phyloP scores from a whole-genome alignment of 2,888 invertebrate species.

The Drosophila neotestacea region DNA sequence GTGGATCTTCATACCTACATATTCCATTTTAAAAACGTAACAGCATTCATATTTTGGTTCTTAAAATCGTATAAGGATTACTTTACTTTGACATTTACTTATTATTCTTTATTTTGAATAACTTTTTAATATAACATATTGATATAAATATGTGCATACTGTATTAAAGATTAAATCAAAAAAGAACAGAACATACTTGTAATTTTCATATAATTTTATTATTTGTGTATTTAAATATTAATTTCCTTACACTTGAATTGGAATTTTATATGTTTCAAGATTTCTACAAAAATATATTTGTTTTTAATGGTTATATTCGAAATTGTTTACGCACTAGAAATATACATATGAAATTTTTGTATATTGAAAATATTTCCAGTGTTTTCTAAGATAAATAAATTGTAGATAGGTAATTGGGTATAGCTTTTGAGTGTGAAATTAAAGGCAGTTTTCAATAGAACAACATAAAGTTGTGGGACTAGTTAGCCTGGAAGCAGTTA shows the following conservation, averaged over 20 bases:
- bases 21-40: constrained; percentile 1
- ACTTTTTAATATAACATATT: neutral
- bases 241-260: neutral
- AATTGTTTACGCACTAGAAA: neutral
- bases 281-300: constrained; percentile 19
- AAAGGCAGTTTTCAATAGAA: neutral
- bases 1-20: constrained; percentile 22
- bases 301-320: constrained; percentile 8
- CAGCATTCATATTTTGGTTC: neutral
- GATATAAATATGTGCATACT: neutral
- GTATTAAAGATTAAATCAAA: neutral
- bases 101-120: neutral
- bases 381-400: constrained; percentile 1
- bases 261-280: neutral
- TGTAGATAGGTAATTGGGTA: neutral
- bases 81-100: neutral
- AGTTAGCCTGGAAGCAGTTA: constrained; percentile 27
- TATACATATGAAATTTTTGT: neutral
- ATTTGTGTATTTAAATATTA: neutral
- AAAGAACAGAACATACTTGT: too few relatives aligned
- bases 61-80: neutral
- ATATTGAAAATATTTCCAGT: neutral
- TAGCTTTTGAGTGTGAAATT: neutral
- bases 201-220: neutral
- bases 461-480: constrained; percentile 33